phyloP scores from a whole-genome alignment of 2,113 vertebrate genomes.

The Himantopus leucocephalus region DNA sequence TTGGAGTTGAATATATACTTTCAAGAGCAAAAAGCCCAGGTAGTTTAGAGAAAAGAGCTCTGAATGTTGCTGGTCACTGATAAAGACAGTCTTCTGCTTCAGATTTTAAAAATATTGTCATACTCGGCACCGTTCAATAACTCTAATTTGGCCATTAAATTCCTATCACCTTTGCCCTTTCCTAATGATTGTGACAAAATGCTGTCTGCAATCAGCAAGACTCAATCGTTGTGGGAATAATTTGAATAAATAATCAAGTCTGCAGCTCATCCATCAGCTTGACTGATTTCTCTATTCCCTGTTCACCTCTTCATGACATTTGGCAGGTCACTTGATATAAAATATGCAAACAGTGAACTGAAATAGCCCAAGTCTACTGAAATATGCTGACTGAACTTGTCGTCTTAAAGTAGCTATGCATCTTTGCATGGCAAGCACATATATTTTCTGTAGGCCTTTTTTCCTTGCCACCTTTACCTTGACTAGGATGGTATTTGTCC shows the following conservation, averaged over 20 bases:
- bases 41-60: background rate
- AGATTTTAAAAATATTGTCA: constrained; percentile 7
- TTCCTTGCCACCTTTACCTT: background rate
- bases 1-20: background rate
- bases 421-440: background rate
- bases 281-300: constrained; percentile 70
- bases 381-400: constrained; percentile 17
- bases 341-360: constrained; percentile 40
- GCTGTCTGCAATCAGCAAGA: constrained; percentile 67
- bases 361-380: constrained; percentile 46
- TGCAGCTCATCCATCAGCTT: constrained; percentile 72
- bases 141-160: constrained; percentile 70
- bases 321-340: constrained; percentile 57
- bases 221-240: constrained; percentile 49
- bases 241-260: constrained; percentile 76
- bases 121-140: background rate
- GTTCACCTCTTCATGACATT: constrained; percentile 66
- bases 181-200: constrained; percentile 70
- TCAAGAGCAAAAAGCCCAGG: background rate
- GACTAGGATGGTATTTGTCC: background rate
- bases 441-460: background rate
- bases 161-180: constrained; percentile 67
- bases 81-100: background rate
- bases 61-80: background rate
- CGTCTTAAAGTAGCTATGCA: background rate